Evolutionary conservation across 1,140 invertebrate genomes (phyloP).

Genomic region (Drosophila burlai): DNA sequence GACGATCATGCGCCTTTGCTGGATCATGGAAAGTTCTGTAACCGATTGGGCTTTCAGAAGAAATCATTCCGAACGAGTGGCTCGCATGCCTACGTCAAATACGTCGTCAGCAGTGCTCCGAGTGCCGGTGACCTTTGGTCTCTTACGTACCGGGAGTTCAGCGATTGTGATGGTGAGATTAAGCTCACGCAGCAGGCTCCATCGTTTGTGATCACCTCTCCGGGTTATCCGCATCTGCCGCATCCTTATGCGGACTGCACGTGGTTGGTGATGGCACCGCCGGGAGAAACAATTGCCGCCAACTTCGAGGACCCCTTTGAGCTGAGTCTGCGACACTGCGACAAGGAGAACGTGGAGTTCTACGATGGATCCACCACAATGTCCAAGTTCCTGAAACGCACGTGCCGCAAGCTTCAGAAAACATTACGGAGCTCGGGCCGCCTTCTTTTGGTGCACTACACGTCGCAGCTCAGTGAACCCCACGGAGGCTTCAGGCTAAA

Average conservation of each 20-base stretch:
- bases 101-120: background rate
- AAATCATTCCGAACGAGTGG: slow-evolving; percentile 43
- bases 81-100: slow-evolving; percentile 61
- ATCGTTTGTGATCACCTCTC: slow-evolving; percentile 88
- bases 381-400: slow-evolving; percentile 88
- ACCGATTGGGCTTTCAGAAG: slow-evolving; percentile 9
- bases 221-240: slow-evolving; percentile 92
- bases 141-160: slow-evolving; percentile 73
- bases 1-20: slow-evolving; percentile 89
- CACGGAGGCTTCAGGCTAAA: slow-evolving; percentile 92
- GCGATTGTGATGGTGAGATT: slow-evolving; percentile 62
- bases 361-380: slow-evolving; percentile 90
- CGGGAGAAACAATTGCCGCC: slow-evolving; percentile 89
- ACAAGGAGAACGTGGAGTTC: slow-evolving; percentile 90
- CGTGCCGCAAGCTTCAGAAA: slow-evolving; percentile 87
- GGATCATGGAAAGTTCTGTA: slow-evolving; percentile 62
- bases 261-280: slow-evolving; percentile 91
- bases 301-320: slow-evolving; percentile 92
- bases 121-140: slow-evolving; percentile 26
- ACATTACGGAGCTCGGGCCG: slow-evolving; percentile 86
- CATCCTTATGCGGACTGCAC: slow-evolving; percentile 91
- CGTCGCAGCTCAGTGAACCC: slow-evolving; percentile 89
- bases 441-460: slow-evolving; percentile 90
- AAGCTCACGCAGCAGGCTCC: slow-evolving; percentile 77
- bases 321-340: slow-evolving; percentile 87